Conservation (phyloP, 2,797 vertebrate species). For the Enteromius mattozi region DNA sequence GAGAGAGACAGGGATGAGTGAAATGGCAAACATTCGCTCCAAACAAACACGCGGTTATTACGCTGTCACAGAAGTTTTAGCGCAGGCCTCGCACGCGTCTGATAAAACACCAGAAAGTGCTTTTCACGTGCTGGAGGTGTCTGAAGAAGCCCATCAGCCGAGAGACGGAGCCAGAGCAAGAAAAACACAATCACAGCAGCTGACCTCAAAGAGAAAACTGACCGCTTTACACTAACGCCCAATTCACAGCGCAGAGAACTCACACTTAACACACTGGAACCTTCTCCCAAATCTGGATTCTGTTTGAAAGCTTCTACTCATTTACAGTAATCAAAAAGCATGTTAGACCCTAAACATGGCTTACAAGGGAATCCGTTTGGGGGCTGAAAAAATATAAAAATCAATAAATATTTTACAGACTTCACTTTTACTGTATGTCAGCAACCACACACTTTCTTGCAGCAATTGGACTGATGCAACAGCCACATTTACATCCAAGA, state of each 20-base stretch:
- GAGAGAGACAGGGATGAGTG: constrained; percentile 46
- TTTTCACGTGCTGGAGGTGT: constrained; percentile 76
- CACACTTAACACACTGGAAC: not conserved
- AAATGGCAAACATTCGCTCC: constrained; percentile 22
- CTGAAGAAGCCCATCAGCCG: constrained; percentile 7
- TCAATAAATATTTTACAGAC: not conserved
- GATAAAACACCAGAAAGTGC: constrained; percentile 66
- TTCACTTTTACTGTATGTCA: not conserved
- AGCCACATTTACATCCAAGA: not conserved
- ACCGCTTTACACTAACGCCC: not conserved
- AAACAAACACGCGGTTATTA: constrained; percentile 64
- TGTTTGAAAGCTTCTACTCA: not conserved
- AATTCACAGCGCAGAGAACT: not conserved
- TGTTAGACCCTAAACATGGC: not conserved
- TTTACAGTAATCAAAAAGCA: not conserved
- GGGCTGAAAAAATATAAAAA: not conserved
- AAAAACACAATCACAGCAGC: not conserved
- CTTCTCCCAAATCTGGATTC: not conserved
- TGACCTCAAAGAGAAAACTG: not conserved
- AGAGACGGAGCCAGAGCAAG: not conserved
- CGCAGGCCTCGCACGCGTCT: constrained; percentile 68
- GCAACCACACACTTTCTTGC: not conserved
- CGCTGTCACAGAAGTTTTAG: constrained; percentile 66
- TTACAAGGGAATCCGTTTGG: not conserved
- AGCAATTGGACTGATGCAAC: not conserved